Percentiles rank a stretch among this genome's conserved stretches.
phyloP scores from a whole-genome alignment of 2,113 vertebrate species.

The Pyxicephalus adspersus region DNA sequence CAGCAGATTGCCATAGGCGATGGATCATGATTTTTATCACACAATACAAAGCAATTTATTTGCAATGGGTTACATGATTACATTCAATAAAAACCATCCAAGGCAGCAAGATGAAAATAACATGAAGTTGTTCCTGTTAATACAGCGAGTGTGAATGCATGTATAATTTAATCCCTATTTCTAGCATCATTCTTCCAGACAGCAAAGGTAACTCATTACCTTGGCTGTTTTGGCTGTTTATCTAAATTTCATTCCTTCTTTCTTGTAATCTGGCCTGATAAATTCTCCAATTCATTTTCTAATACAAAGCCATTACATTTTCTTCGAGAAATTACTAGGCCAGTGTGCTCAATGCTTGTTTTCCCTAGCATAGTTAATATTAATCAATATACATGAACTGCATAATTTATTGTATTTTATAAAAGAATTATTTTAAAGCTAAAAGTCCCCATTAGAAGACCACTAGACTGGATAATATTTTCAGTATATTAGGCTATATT shows the following conservation, averaged over 20 bases:
- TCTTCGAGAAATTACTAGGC: slow-evolving; percentile 1
- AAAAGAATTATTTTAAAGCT: no score
- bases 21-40: slow-evolving; percentile 55
- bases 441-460: not conserved
- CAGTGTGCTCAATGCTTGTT: slow-evolving; percentile 25
- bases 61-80: slow-evolving; percentile 51
- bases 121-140: slow-evolving; percentile 45
- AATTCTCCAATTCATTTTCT: slow-evolving; percentile 40
- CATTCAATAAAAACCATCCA: slow-evolving; percentile 51
- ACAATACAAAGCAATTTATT: slow-evolving; percentile 52
- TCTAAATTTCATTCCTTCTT: slow-evolving; percentile 43
- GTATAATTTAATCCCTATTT: slow-evolving; percentile 42
- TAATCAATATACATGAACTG: slow-evolving; percentile 31
- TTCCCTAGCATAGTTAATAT: slow-evolving; percentile 33
- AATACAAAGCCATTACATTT: slow-evolving; percentile 47
- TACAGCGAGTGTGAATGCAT: slow-evolving; percentile 25
- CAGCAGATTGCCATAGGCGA: slow-evolving; percentile 44
- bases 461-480: not conserved
- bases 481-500: no score
- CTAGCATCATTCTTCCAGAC: slow-evolving; percentile 45
- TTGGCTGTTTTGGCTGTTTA: slow-evolving; percentile 28
- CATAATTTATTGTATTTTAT: not conserved
- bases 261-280: slow-evolving; percentile 35
- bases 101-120: slow-evolving; percentile 48
- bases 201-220: slow-evolving; percentile 42